A percentile compares a stretch with the other conserved stretches of the same genome.
Evolutionary conservation across 2,797 vertebrate species (phyloP).

Genomic region (Rachycentron canadum): DNA sequence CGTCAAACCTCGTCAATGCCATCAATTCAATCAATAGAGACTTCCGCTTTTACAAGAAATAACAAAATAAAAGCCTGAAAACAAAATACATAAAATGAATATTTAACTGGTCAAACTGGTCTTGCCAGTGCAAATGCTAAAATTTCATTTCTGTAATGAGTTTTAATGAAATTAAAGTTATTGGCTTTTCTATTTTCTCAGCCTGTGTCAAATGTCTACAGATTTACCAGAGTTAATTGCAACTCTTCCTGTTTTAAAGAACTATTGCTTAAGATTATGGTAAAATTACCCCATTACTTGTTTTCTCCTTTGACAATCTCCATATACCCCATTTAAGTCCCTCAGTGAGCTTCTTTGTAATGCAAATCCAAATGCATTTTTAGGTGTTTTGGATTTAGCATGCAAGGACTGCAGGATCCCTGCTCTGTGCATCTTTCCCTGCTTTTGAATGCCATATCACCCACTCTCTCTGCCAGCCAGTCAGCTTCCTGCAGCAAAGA

Average conservation of each 20-base stretch:
- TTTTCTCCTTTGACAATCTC: slow-evolving; percentile 27
- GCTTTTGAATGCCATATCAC: slow-evolving; percentile 72
- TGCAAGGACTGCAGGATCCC: slow-evolving; percentile 55
- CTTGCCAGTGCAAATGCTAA: not conserved
- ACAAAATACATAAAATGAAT: not conserved
- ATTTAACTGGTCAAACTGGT: no score
- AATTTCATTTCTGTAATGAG: not conserved
- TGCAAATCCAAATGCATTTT: slow-evolving; percentile 41
- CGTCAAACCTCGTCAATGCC: fast-evolving
- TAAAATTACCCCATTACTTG: slow-evolving; percentile 58
- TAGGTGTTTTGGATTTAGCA: slow-evolving; percentile 58
- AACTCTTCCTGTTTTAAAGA: slow-evolving; percentile 73
- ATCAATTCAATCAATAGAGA: not conserved
- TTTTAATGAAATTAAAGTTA: not conserved
- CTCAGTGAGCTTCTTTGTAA: slow-evolving; percentile 20
- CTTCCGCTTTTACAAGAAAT: slow-evolving; percentile 14
- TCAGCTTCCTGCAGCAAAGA: slow-evolving; percentile 81
- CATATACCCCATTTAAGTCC: not conserved
- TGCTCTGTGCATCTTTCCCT: slow-evolving; percentile 56
- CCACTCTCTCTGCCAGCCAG: slow-evolving; percentile 66
- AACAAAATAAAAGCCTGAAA: slow-evolving; percentile 28
- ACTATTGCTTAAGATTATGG: slow-evolving; percentile 67
- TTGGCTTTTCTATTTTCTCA: not conserved
- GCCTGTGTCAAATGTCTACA: slow-evolving; percentile 9
- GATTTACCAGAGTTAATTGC: slow-evolving; percentile 37